phyloP scores from a whole-genome alignment of 2,888 invertebrate species.

The Andricus curvator region DNA sequence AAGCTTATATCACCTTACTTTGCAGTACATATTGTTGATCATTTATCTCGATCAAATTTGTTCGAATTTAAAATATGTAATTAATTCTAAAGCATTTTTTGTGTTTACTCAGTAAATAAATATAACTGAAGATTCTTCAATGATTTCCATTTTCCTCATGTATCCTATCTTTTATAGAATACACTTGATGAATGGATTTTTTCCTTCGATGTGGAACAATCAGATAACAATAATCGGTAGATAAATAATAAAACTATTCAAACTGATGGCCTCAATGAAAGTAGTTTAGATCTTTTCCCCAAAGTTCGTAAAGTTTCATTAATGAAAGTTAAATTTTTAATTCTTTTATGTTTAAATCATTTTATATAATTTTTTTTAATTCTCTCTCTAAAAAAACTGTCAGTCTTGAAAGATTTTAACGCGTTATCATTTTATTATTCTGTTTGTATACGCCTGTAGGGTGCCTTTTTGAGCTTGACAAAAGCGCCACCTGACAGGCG shows the following conservation, averaged over 20 bases:
- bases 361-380: too few species aligned
- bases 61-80: too few species aligned
- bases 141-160: not conserved
- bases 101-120: not conserved
- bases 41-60: too few species aligned
- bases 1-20: too few species aligned
- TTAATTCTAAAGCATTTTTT: not conserved
- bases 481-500: too few species aligned
- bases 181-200: not conserved
- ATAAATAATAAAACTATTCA: not conserved
- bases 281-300: not conserved
- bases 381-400: too few species aligned
- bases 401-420: not conserved
- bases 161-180: not conserved
- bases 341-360: too few species aligned
- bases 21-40: too few species aligned
- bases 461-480: too few species aligned
- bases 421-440: not conserved
- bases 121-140: not conserved
- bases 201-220: conserved; percentile 4
- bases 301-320: too few species aligned
- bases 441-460: not conserved
- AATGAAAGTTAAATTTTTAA: too few species aligned
- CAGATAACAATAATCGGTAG: conserved; percentile 22
- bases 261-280: not conserved